phyloP scores from a whole-genome alignment of 2,797 vertebrate genomes.

The Microctenopoma lineatum region DNA sequence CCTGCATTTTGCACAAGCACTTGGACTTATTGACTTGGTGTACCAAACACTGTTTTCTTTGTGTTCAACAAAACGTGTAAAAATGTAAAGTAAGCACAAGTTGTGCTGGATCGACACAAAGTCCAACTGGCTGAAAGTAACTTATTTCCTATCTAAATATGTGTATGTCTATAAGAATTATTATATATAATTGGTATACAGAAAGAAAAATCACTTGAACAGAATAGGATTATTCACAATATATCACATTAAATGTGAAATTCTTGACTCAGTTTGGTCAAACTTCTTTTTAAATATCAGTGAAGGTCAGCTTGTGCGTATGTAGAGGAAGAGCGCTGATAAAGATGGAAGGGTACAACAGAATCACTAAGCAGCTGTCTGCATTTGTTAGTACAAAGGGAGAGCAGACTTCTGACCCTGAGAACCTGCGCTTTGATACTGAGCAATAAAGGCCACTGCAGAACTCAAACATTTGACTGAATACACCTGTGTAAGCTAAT shows the following conservation, averaged over 20 bases:
- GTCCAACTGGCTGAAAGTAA: too few relatives aligned
- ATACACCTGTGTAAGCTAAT: not conserved
- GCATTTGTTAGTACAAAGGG: constrained; percentile 4
- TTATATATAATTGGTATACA: not conserved
- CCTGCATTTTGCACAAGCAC: too few relatives aligned
- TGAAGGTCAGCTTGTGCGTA: constrained; percentile 1
- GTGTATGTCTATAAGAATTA: not conserved
- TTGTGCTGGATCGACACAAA: not conserved
- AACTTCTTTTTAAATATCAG: not conserved
- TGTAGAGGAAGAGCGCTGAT: not conserved
- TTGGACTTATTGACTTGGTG: too few relatives aligned
- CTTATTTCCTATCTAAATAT: too few relatives aligned
- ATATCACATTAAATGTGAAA: not conserved
- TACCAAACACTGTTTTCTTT: too few relatives aligned
- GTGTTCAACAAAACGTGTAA: too few relatives aligned
- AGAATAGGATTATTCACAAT: not conserved
- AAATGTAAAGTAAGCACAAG: too few relatives aligned
- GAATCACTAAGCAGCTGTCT: not conserved
- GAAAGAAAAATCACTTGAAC: not conserved
- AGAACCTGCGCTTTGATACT: not conserved
- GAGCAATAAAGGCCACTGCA: not conserved
- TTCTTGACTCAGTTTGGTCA: not conserved
- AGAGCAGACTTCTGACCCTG: not conserved
- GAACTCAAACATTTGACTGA: not conserved
- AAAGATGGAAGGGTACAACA: not conserved